Base-by-base conservation (phyloP, 2,888 invertebrate species). In the Podabrus alpinus region DNA sequence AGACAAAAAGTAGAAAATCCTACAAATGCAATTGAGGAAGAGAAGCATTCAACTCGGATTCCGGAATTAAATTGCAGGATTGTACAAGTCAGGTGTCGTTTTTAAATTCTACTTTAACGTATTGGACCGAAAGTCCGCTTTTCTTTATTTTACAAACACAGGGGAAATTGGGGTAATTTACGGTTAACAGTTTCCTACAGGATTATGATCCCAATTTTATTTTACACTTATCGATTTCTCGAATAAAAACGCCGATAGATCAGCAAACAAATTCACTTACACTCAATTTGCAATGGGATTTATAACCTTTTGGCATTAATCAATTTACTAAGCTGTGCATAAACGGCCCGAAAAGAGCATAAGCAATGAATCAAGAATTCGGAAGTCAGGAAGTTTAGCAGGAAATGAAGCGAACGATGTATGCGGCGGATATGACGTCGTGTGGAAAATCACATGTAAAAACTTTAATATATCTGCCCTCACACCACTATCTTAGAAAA, bases 371-470 rank as follows among this genome's bases (percentile, higher is more conserved):
- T 77, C 73, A 72, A 66, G 66, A 60, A 66, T 66, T 67, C 75
- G 77, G 77, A 75, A 73, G 67, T 67, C 19, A 24, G 71, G 71
- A 66, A 71, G 69, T 67, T 72, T 74, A 24, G 72, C 73, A 75
- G 75, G 77, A 78, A 77, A 77, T 77, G 77, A 77, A 71, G 66
- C 73, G 76, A 73, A 76, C 71, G 75, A 78, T 76, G 77, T 76
- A 77, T 77, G 76, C 70, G 75, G 75, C 77, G 77, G 76, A 74
- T 69, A 70, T 69, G 76, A 73, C 76, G 71, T 74, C 77, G 68
- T 60, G 73, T 62, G 77, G 75, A 77, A 77, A 77, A 77, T 77
- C 77, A 70, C 70, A 73, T 68, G 70, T 66, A 75, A 77, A 73
- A 75, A 77, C 68, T 77, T 77, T 73, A 75, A 77, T 77, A 77